Conservation (phyloP, 2,797 vertebrate genomes). For the Lagothrix lagotricha region DNA sequence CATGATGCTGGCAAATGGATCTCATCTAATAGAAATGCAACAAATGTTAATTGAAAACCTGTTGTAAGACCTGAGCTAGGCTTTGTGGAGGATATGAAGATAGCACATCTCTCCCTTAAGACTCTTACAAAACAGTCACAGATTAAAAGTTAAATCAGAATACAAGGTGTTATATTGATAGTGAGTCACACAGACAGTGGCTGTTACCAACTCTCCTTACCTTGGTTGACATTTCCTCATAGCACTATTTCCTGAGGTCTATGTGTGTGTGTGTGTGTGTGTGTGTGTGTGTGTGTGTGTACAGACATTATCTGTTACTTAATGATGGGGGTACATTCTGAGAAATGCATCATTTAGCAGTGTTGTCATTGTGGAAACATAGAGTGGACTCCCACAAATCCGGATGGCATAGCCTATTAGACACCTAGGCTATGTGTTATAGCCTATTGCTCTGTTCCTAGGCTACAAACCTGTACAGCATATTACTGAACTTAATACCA, state of each 20-base stretch:
- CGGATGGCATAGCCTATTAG: neutral
- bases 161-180: neutral
- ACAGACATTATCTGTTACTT: no score
- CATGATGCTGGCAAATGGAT: neutral
- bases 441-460: neutral
- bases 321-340: neutral
- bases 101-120: neutral
- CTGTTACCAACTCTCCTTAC: neutral
- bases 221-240: neutral
- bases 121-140: neutral
- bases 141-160: conserved; percentile 26
- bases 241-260: neutral
- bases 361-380: neutral
- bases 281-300: neutral
- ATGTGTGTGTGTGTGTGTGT: neutral
- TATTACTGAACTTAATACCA: neutral
- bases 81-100: neutral
- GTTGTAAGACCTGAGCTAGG: neutral
- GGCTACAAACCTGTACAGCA: neutral
- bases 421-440: neutral
- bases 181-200: neutral
- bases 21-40: conserved; percentile 31
- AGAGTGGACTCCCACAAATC: neutral
- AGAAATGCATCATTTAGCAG: neutral
- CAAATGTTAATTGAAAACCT: conserved; percentile 33